phyloP scores from a whole-genome alignment of 2,113 vertebrate genomes.

The Neodontobutis hainanensis region DNA sequence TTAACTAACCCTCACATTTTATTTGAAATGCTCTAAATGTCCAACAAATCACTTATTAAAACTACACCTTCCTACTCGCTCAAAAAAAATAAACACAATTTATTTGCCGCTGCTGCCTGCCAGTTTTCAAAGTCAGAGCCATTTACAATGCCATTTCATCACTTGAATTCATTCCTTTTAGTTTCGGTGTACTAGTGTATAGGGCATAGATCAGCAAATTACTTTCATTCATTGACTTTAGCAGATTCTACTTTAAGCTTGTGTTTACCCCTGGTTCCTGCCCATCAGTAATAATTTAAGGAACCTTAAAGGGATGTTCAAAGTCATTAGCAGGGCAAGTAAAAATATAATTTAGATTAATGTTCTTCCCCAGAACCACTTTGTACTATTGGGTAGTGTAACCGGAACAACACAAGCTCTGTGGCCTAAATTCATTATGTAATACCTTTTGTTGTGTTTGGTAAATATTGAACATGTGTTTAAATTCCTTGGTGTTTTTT shows the following conservation, averaged over 20 bases:
- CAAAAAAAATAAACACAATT: background rate
- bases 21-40: background rate
- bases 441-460: background rate
- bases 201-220: too few relatives aligned
- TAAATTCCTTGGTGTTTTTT: too few relatives aligned
- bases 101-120: background rate
- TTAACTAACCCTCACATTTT: too few relatives aligned
- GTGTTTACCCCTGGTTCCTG: background rate
- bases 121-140: slow-evolving; percentile 2
- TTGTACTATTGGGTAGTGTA: slow-evolving; percentile 1
- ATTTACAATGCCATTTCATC: slow-evolving; percentile 3
- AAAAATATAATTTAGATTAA: slow-evolving; percentile 15
- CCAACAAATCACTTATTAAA: background rate
- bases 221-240: background rate
- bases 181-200: background rate
- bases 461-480: background rate
- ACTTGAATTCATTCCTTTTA: background rate
- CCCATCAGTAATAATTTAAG: background rate
- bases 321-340: slow-evolving; percentile 12
- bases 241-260: background rate
- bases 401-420: background rate
- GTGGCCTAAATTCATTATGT: background rate
- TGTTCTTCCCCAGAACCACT: slow-evolving; percentile 5
- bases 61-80: background rate
- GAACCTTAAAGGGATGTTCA: background rate